Evolutionary conservation across 2,113 vertebrate genomes (phyloP), one percentile per base, ranked within the genome.

Genomic region (Recurvirostra avosetta): DNA sequence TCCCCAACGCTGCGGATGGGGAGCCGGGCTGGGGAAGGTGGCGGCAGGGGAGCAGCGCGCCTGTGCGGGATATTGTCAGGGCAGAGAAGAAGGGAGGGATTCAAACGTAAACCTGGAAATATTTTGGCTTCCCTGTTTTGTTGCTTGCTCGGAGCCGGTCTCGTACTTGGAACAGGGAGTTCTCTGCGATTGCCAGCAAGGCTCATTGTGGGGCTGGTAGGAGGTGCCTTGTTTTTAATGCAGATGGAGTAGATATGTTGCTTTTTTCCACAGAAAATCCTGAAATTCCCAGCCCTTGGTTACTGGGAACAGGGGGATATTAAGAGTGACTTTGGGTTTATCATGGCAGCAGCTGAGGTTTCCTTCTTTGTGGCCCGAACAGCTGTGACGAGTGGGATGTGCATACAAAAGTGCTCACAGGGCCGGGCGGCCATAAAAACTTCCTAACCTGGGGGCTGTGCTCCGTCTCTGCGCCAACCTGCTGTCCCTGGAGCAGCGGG

Each of bases 91-190:
- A 81, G 58, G 79, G 74, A 87, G 67, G 81, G 90, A 91, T 84
- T 96, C 70, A 77, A 74, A 92, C n/a, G 26, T 88, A 94, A 92
- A 86, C 76, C 84, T 92, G 94, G 94, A 94, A 94, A 82, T 94
- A 93, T 90, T 90, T 82, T 91, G 88, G 75, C 86, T 92, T 88
- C 79, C 84, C 29, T 86, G 52, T 65, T 87, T 74, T 73, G 63
- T 94, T 95, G 80, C 66, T 73, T 0, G 22, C 83, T 63, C 4
- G 1, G 61, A 83, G 58, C 65, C 6, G 12, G 49, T 81, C 56
- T 90, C 2, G 3, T 40, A 43, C 55, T 67, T 91, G 79, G 95
- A 94, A 92, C 78, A 49, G 56, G 34, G 81, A 91, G 81, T 92
- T 92, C 67, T 94, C 41, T 65, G 71, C 36, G 2, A 9, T 26